phyloP scores from a whole-genome alignment of 2,888 invertebrate species.

The Heliconius aoede region DNA sequence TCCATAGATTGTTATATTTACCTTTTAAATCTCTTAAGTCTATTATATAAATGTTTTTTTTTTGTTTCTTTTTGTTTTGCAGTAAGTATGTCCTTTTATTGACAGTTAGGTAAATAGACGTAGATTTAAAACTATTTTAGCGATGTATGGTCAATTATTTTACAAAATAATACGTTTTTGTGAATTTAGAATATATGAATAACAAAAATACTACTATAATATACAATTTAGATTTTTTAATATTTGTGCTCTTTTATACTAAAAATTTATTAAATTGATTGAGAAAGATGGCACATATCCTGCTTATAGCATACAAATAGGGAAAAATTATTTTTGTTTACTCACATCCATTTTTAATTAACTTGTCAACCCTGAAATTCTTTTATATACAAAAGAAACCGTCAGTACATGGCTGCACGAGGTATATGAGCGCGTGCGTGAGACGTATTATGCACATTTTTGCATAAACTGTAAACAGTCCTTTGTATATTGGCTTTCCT shows the following conservation, averaged over 20 bases:
- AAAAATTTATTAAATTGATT: not conserved
- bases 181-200: not conserved
- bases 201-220: not conserved
- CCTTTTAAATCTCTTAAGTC: conserved; percentile 24
- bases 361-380: conserved; percentile 36
- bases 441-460: conserved; percentile 42
- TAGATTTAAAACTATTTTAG: not conserved
- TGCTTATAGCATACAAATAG: not conserved
- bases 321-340: not conserved
- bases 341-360: not conserved
- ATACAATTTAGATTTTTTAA: not conserved
- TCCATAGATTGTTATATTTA: conserved; percentile 29
- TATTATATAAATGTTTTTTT: conserved; percentile 17
- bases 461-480: conserved; percentile 50
- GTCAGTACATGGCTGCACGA: conserved; percentile 39
- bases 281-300: not conserved
- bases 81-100: not conserved
- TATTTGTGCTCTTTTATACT: not conserved
- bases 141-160: not conserved
- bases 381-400: conserved; percentile 42
- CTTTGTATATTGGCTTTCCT: conserved; percentile 34
- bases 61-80: conserved; percentile 6
- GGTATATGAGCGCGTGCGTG: conserved; percentile 40
- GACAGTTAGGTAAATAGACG: not conserved
- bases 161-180: not conserved